phyloP scores from a whole-genome alignment of 2,797 vertebrate species.

The Gobio occitaniae region DNA sequence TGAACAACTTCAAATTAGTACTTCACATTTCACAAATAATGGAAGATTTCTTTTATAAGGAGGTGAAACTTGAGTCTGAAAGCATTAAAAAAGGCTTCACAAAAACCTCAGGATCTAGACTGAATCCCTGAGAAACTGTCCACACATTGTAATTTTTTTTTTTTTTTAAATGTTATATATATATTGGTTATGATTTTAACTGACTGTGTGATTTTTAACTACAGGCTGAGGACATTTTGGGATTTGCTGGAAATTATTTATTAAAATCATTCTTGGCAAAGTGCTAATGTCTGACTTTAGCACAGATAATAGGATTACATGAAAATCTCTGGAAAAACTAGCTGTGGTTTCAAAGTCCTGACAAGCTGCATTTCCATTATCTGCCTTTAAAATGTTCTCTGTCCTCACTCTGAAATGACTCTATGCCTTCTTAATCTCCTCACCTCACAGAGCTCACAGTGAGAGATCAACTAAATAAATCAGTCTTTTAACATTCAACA shows the following conservation, averaged over 20 bases:
- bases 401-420: constrained; percentile 23
- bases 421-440: constrained; percentile 14
- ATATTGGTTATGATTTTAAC: background rate
- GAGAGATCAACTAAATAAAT: constrained; percentile 9
- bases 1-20: background rate
- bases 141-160: background rate
- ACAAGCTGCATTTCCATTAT: constrained; percentile 34
- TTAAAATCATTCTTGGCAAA: constrained; percentile 14
- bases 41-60: background rate
- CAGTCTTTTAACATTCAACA: background rate
- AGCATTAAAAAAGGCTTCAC: background rate
- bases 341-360: constrained; percentile 33
- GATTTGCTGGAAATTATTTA: constrained; percentile 7
- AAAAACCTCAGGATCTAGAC: background rate
- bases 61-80: background rate
- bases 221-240: constrained; percentile 9
- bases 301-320: constrained; percentile 46
- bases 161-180: too few species aligned
- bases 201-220: constrained; percentile 10
- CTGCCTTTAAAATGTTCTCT: constrained; percentile 13
- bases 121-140: background rate
- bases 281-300: constrained; percentile 35
- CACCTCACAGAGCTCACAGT: constrained; percentile 11
- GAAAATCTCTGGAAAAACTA: constrained; percentile 22
- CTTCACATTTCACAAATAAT: background rate